These are phyloP conservation scores for Dichetophora obliterata DNA, from an alignment of 2,888 invertebrate genomes.

Conservation along the genomic window DNA sequence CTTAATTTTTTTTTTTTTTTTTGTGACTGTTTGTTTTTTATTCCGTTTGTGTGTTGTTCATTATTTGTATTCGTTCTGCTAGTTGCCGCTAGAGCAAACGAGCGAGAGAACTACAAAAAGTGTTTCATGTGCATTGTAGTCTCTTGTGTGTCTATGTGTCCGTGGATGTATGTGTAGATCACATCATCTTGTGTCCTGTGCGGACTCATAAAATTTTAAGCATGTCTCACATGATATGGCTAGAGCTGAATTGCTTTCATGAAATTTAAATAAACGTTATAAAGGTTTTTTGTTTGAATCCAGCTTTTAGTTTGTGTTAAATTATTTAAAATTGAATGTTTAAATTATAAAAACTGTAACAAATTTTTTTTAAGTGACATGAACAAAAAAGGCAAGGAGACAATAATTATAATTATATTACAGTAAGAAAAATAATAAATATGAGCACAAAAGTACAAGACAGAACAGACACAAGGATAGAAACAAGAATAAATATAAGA, in stretches of 20 bases:
- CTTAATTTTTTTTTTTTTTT: conserved; percentile 15
- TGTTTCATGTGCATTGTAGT: conserved; percentile 20
- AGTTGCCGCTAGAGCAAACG: conserved; percentile 5
- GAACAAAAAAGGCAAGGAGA: no score
- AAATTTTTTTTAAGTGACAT: no score
- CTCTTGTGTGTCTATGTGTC: conserved; percentile 6
- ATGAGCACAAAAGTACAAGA: no score
- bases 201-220: conserved; percentile 34
- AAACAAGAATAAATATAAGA: no score
- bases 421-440: no score
- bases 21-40: background rate
- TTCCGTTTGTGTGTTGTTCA: background rate
- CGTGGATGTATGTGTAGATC: background rate
- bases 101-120: conserved; percentile 11
- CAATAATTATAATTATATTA: no score
- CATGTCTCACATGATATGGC: conserved; percentile 23
- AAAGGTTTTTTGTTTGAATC: background rate
- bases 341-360: no score
- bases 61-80: conserved; percentile 10
- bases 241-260: background rate
- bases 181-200: conserved; percentile 12
- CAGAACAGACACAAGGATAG: no score
- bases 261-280: background rate
- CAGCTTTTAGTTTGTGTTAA: background rate
- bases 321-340: conserved; percentile 1